These are phyloP conservation scores for Echeneis naucrates DNA, from an alignment of 2,797 vertebrate species.

Conservation along the genomic window DNA sequence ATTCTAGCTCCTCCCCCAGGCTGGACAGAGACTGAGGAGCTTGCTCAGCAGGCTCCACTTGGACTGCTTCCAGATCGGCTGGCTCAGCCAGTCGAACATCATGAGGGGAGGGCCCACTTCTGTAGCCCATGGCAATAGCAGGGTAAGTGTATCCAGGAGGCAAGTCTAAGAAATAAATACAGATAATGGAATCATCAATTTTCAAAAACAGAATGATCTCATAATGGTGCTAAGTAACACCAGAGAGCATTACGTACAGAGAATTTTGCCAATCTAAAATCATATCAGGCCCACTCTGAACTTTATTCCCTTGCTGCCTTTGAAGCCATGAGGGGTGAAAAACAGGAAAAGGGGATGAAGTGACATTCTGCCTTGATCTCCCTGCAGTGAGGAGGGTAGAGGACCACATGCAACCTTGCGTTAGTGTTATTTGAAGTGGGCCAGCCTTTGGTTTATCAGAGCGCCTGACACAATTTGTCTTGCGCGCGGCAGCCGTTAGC, in stretches of 20 bases:
- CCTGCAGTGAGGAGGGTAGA: slow-evolving; percentile 28
- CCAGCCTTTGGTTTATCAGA: slow-evolving; percentile 68
- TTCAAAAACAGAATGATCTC: neutral
- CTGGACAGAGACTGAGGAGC: slow-evolving; percentile 87
- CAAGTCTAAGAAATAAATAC: slow-evolving; percentile 83
- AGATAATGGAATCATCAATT: slow-evolving; percentile 15
- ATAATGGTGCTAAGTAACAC: neutral
- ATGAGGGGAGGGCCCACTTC: slow-evolving; percentile 83
- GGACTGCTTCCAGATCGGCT: slow-evolving; percentile 89
- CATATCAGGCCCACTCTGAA: slow-evolving; percentile 11
- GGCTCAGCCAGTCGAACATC: slow-evolving; percentile 87
- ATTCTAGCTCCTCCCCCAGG: slow-evolving; percentile 79
- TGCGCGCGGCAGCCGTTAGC: slow-evolving; percentile 60
- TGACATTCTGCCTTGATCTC: slow-evolving; percentile 50
- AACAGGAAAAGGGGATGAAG: slow-evolving; percentile 41
- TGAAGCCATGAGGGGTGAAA: slow-evolving; percentile 29
- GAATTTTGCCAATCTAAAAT: slow-evolving; percentile 23
- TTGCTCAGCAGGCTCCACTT: slow-evolving; percentile 86
- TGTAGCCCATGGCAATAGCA: slow-evolving; percentile 85
- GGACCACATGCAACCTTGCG: slow-evolving; percentile 40
- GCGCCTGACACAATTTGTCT: slow-evolving; percentile 66
- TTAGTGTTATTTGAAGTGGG: slow-evolving; percentile 59
- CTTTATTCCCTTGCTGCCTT: slow-evolving; percentile 10
- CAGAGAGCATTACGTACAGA: neutral
- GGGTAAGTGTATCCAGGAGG: slow-evolving; percentile 90